Conservation (phyloP, 1,140 invertebrate species). For the Anadara kagoshimensis region DNA sequence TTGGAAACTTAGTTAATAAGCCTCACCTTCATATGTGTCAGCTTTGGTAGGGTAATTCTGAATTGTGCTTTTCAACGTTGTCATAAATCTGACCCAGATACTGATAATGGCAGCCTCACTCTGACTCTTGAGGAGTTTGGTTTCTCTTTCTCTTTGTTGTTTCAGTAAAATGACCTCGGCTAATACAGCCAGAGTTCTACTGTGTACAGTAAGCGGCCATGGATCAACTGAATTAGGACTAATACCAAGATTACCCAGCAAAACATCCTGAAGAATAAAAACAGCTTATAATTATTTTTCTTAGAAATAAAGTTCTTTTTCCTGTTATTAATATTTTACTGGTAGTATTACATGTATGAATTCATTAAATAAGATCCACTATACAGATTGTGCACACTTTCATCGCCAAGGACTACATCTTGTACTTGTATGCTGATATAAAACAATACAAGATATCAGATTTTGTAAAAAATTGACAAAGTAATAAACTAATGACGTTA, state of each 20-base stretch:
- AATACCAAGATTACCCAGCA: slow-evolving; percentile 85
- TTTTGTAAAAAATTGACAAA: too few relatives aligned
- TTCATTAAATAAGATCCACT: too few relatives aligned
- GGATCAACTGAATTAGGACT: slow-evolving; percentile 80
- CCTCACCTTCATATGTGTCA: slow-evolving; percentile 64
- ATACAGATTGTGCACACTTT: too few relatives aligned
- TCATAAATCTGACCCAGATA: slow-evolving; percentile 92
- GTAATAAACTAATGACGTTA: too few relatives aligned
- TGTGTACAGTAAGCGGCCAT: slow-evolving; percentile 90
- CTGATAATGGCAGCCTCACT: slow-evolving; percentile 87
- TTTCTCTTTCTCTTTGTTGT: slow-evolving; percentile 84
- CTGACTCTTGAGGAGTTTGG: slow-evolving; percentile 57
- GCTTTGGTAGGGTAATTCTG: slow-evolving; percentile 57
- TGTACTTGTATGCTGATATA: too few relatives aligned
- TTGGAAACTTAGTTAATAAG: too few relatives aligned
- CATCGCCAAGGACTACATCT: too few relatives aligned
- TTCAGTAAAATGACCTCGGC: slow-evolving; percentile 84
- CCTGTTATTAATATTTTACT: too few relatives aligned
- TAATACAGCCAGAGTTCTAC: slow-evolving; percentile 87
- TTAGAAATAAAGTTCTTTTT: too few relatives aligned
- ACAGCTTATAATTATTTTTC: too few relatives aligned
- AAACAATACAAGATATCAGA: too few relatives aligned
- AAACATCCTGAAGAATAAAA: slow-evolving; percentile 81
- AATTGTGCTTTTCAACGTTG: slow-evolving; percentile 89
- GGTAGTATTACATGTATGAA: too few relatives aligned